These are phyloP conservation scores for Dipodomys stephensi DNA, from an alignment of 2,113 vertebrate species.

Conservation along the genomic window DNA sequence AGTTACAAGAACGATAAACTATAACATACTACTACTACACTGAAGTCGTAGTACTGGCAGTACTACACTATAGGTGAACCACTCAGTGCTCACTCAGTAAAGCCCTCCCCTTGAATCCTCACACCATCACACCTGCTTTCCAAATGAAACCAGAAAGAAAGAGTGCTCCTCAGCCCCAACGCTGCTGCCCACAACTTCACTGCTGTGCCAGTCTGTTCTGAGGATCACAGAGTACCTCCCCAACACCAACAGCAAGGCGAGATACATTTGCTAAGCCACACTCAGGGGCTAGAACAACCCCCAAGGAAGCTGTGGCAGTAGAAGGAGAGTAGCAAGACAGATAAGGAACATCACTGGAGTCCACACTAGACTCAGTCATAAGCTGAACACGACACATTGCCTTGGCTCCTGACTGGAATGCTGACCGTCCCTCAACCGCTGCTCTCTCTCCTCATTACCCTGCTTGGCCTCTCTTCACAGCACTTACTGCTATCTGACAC, in stretches of 20 bases:
- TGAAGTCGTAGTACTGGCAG: fast-evolving
- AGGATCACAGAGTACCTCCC: neutral
- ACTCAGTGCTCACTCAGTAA: neutral
- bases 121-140: neutral
- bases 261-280: too few species aligned
- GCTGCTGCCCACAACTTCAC: neutral
- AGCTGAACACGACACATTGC: too few species aligned
- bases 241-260: neutral
- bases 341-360: neutral
- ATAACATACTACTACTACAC: too few species aligned
- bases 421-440: too few species aligned
- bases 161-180: neutral
- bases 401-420: too few species aligned
- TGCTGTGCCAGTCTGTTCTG: neutral
- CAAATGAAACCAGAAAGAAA: neutral
- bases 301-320: neutral
- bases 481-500: neutral
- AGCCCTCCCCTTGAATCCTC: neutral
- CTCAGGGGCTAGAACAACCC: neutral
- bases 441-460: neutral
- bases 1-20: neutral
- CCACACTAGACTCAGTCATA: neutral
- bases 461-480: neutral
- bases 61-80: neutral
- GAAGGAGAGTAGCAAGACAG: neutral